These are phyloP conservation scores for Thalpophila matura DNA, from an alignment of 2,888 invertebrate genomes.

Conservation along the genomic window DNA sequence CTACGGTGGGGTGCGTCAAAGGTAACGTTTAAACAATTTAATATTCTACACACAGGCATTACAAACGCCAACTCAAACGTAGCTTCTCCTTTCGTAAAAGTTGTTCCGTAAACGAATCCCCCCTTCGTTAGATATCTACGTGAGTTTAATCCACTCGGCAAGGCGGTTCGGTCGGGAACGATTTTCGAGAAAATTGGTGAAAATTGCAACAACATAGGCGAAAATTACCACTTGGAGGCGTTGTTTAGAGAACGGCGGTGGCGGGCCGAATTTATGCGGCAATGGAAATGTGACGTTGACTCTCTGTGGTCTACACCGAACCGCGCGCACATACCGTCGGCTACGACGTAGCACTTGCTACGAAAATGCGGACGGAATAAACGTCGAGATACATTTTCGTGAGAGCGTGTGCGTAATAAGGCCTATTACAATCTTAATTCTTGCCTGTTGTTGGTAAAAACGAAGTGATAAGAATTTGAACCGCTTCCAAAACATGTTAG, in stretches of 20 bases:
- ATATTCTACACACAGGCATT: constrained; percentile 90
- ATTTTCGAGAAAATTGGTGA: constrained; percentile 87
- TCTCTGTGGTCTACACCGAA: constrained; percentile 68
- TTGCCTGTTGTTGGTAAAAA: constrained; percentile 26
- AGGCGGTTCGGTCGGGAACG: constrained; percentile 79
- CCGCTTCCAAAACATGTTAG: constrained; percentile 17
- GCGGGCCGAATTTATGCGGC: constrained; percentile 80
- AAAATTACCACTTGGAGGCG: constrained; percentile 87
- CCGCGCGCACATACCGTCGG: constrained; percentile 56
- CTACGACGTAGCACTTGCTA: constrained; percentile 60
- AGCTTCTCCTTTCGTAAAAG: constrained; percentile 87
- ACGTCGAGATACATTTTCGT: constrained; percentile 52
- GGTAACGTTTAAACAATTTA: constrained; percentile 90
- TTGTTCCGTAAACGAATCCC: constrained; percentile 87
- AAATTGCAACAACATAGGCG: constrained; percentile 89
- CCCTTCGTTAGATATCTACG: constrained; percentile 90
- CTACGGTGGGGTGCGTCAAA: constrained; percentile 81
- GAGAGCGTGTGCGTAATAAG: constrained; percentile 53
- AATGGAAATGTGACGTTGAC: constrained; percentile 77
- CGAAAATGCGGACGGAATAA: constrained; percentile 62
- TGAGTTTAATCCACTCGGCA: constrained; percentile 88
- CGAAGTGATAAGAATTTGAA: constrained; percentile 36
- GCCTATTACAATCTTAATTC: constrained; percentile 55
- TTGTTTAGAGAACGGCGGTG: constrained; percentile 80
- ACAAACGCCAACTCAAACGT: constrained; percentile 88